Evolutionary conservation across 2,797 vertebrate genomes (phyloP).

Genomic region (Lateolabrax maculatus): DNA sequence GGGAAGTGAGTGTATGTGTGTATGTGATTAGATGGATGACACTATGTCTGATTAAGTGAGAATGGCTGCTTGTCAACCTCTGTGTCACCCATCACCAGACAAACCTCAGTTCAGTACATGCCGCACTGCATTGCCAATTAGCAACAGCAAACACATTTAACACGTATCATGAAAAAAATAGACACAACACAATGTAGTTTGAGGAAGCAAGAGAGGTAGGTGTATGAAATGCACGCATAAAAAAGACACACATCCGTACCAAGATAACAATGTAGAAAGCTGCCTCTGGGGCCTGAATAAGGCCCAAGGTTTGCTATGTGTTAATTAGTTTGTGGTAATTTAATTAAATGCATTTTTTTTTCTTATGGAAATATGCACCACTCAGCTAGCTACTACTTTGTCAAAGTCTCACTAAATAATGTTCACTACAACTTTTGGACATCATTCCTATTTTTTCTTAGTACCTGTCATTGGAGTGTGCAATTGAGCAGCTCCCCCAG

Average conservation of each 20-base stretch:
- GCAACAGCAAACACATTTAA: slow-evolving; percentile 7
- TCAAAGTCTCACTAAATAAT: neutral
- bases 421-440: neutral
- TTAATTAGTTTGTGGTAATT: slow-evolving; percentile 9
- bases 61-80: slow-evolving; percentile 45
- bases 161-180: neutral
- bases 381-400: neutral
- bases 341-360: neutral
- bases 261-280: neutral
- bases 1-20: slow-evolving; percentile 36
- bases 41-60: slow-evolving; percentile 61
- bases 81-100: slow-evolving; percentile 19
- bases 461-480: no score
- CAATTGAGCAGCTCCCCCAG: no score
- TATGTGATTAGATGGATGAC: slow-evolving; percentile 62
- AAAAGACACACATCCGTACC: neutral
- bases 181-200: neutral
- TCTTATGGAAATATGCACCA: neutral
- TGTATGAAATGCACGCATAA: neutral
- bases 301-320: neutral
- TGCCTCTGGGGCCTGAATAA: neutral
- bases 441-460: neutral
- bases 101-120: neutral
- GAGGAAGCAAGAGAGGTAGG: neutral
- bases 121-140: slow-evolving; percentile 21